These are phyloP conservation scores for Elaphurus davidianus DNA, from an alignment of 2,113 vertebrate species.

Conservation along the genomic window DNA sequence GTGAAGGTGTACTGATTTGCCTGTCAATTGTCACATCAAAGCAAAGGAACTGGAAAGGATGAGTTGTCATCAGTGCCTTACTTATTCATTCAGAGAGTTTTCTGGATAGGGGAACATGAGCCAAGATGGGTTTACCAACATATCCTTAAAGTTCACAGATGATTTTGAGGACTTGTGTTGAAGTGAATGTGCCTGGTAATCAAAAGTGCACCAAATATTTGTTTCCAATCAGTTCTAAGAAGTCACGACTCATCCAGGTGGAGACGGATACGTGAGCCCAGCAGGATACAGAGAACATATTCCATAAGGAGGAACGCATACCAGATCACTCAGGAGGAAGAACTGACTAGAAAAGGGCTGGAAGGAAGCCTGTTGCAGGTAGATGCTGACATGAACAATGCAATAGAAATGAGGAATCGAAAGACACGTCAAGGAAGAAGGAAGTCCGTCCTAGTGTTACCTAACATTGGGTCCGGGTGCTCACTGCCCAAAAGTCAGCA, in stretches of 20 bases:
- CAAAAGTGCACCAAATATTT: neutral
- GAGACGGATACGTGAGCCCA: neutral
- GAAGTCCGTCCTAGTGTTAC: neutral
- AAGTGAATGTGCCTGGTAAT: neutral
- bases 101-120: neutral
- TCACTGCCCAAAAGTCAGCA: neutral
- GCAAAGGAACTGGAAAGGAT: neutral
- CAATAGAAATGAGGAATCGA: neutral
- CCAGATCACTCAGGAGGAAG: neutral
- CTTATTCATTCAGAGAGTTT: neutral
- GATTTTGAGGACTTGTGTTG: neutral
- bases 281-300: neutral
- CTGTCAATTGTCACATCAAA: neutral
- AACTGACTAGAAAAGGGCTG: neutral
- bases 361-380: neutral
- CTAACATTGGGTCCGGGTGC: rapidly evolving
- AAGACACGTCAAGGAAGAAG: neutral
- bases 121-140: neutral
- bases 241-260: neutral
- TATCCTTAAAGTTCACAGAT: neutral
- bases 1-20: neutral
- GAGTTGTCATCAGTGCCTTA: neutral
- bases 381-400: neutral
- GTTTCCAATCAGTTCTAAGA: neutral
- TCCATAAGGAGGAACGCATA: neutral